Evolutionary conservation across 2,888 invertebrate species (phyloP).

Genomic region (Trachelus stipa): DNA sequence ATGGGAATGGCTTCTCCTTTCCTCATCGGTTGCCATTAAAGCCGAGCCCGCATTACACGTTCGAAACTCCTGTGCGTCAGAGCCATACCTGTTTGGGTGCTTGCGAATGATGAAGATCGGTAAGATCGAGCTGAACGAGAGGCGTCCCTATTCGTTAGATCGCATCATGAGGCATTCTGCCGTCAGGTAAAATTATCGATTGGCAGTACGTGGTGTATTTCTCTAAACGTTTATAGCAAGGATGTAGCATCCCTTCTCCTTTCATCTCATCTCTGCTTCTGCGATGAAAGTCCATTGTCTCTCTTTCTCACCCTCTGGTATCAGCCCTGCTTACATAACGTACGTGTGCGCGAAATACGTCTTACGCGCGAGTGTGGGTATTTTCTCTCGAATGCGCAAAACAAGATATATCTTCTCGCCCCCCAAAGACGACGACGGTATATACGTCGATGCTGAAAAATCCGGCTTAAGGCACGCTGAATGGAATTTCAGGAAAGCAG

Average conservation of each 20-base stretch:
- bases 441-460: not conserved
- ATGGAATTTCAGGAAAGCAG: not conserved
- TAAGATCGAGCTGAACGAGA: not conserved
- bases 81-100: not conserved
- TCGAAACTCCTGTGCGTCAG: not conserved
- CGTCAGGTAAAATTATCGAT: not conserved
- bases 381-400: constrained; percentile 3
- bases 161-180: not conserved
- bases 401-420: constrained; percentile 7
- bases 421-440: not conserved
- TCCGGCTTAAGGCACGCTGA: constrained; percentile 1
- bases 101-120: not conserved
- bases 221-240: not conserved
- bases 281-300: not conserved
- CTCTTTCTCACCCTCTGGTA: not conserved
- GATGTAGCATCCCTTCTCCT: not conserved
- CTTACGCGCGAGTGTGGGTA: not conserved
- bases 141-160: not conserved
- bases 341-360: not conserved
- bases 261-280: not conserved
- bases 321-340: not conserved
- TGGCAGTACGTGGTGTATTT: not conserved
- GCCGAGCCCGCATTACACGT: constrained; percentile 37
- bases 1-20: constrained; percentile 52
- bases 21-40: constrained; percentile 42